Evolutionary conservation across 2,888 invertebrate genomes (phyloP).

Genomic region (Acleris emargana): DNA sequence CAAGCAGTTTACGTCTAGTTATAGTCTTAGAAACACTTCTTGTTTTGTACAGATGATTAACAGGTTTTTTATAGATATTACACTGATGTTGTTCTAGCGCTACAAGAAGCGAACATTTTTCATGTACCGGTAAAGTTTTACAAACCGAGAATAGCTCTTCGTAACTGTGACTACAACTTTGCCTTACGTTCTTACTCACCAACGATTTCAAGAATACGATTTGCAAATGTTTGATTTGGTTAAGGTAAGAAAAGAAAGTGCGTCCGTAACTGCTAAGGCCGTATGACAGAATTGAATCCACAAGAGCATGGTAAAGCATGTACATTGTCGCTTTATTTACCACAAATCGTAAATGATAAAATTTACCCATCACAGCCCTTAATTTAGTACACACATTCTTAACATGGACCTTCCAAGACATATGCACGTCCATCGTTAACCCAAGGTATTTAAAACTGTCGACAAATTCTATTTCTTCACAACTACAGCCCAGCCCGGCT

Average conservation of each 20-base stretch:
- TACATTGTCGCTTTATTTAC: neutral
- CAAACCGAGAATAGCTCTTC: neutral
- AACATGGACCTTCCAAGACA: constrained; percentile 21
- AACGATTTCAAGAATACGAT: neutral
- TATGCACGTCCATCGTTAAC: constrained; percentile 8
- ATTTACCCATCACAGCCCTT: constrained; percentile 10
- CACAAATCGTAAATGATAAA: constrained; percentile 1
- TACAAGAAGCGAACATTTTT: neutral
- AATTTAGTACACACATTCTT: constrained; percentile 10
- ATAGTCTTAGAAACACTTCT: too few species aligned
- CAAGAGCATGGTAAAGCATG: constrained; percentile 9
- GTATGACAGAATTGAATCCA: constrained; percentile 1
- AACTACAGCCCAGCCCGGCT: neutral
- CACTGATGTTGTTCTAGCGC: too few species aligned
- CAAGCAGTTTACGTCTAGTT: too few species aligned
- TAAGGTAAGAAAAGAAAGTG: neutral
- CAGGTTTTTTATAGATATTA: too few species aligned
- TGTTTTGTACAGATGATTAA: too few species aligned
- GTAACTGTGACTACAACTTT: neutral
- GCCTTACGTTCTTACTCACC: neutral
- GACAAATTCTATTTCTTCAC: constrained; percentile 13
- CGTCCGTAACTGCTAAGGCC: constrained; percentile 3
- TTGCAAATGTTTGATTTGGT: neutral
- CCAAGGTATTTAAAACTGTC: constrained; percentile 20
- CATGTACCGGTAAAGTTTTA: neutral